Percentiles rank a stretch among this genome's conserved stretches.
These are phyloP conservation scores for Noctua pronuba DNA, from an alignment of 2,888 invertebrate genomes.

Conservation along the genomic window DNA sequence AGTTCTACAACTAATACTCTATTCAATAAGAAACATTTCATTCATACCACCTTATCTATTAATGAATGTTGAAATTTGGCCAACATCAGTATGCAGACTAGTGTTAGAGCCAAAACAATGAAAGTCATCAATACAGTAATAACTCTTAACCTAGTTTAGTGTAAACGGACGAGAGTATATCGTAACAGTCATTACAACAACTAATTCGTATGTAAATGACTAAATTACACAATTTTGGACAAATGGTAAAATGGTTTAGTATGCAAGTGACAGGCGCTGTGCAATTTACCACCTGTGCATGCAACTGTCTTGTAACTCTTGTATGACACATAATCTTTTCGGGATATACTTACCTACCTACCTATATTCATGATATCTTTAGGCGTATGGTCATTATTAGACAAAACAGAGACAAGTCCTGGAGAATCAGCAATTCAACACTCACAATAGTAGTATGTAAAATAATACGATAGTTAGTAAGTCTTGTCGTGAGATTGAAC, in stretches of 20 bases:
- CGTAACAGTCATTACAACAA: conserved; percentile 1
- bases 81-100: conserved; percentile 17
- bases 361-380: not conserved
- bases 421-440: not conserved
- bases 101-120: conserved; percentile 40
- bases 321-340: not conserved
- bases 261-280: not conserved
- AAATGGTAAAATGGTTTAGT: not conserved
- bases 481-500: not conserved
- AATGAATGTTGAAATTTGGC: conserved; percentile 49
- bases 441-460: not conserved
- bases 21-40: conserved; percentile 39
- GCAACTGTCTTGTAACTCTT: not conserved
- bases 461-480: not conserved
- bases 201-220: conserved; percentile 46
- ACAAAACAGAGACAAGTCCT: not conserved
- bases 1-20: not conserved
- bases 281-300: not conserved
- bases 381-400: not conserved
- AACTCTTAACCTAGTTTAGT: conserved; percentile 39
- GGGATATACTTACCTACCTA: not conserved
- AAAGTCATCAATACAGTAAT: conserved; percentile 37
- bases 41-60: conserved; percentile 37
- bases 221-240: conserved; percentile 13
- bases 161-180: conserved; percentile 2